Evolutionary conservation across 2,797 vertebrate species (phyloP).

Genomic region (Hippocampus kuda): DNA sequence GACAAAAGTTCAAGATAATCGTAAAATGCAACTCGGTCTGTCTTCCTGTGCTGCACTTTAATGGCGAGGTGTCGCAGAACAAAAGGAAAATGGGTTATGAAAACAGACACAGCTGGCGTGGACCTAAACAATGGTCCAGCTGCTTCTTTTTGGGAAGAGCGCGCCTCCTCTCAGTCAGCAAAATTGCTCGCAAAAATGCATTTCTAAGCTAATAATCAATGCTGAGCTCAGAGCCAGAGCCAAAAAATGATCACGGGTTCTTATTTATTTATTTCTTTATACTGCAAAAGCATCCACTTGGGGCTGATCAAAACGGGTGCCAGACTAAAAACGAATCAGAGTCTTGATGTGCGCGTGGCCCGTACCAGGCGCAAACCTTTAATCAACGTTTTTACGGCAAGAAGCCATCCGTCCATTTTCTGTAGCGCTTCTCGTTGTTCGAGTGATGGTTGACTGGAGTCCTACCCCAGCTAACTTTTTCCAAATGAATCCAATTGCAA

Average conservation of each 20-base stretch:
- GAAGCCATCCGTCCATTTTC: too few species aligned
- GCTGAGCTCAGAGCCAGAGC: not conserved
- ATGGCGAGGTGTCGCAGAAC: conserved; percentile 57
- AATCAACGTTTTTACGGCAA: too few species aligned
- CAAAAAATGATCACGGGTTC: not conserved
- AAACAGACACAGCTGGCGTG: conserved; percentile 70
- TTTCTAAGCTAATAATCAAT: not conserved
- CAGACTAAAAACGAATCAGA: too few species aligned
- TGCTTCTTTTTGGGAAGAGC: conserved; percentile 61
- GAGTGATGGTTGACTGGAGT: too few species aligned
- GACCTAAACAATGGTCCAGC: conserved; percentile 66
- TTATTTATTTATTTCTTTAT: too few species aligned
- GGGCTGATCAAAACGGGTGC: too few species aligned
- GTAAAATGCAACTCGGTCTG: conserved; percentile 48
- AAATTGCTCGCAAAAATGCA: conserved; percentile 55
- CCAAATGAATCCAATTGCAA: not conserved
- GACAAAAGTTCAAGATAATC: conserved; percentile 60
- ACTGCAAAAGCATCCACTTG: too few species aligned
- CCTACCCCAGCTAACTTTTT: too few species aligned
- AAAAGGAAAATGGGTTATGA: conserved; percentile 68
- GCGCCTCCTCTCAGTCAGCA: conserved; percentile 48
- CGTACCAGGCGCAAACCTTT: too few species aligned
- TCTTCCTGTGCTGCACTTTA: conserved; percentile 56
- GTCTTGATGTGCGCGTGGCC: too few species aligned
- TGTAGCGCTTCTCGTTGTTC: too few species aligned